A percentile compares a stretch with the other conserved stretches of the same genome.
These are phyloP conservation scores for Chlorops oryzae DNA, from an alignment of 1,140 invertebrate species.

Conservation along the genomic window DNA sequence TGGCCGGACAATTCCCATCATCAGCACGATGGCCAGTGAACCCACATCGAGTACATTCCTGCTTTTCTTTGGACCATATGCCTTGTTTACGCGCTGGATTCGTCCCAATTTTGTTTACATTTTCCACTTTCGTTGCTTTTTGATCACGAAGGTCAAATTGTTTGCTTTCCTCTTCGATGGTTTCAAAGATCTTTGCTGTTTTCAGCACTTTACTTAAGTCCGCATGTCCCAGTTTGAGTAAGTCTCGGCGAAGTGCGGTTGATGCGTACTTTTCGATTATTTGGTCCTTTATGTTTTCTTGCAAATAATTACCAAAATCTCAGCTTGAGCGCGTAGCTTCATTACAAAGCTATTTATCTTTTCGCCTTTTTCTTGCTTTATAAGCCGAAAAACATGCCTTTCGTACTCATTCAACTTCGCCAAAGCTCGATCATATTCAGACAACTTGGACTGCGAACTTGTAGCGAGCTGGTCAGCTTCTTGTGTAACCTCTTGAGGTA, in stretches of 20 bases:
- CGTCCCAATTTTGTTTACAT: not conserved
- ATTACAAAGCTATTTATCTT: not conserved
- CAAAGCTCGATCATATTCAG: not conserved
- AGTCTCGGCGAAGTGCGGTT: not conserved
- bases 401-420: slow-evolving; percentile 4
- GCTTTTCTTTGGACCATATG: not conserved
- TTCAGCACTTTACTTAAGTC: not conserved
- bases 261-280: not conserved
- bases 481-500: not conserved
- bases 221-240: not conserved
- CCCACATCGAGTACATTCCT: not conserved
- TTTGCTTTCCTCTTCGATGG: not conserved
- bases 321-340: not conserved
- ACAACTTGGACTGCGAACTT: not conserved
- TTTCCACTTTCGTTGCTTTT: not conserved
- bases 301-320: slow-evolving; percentile 1
- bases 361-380: slow-evolving; percentile 1
- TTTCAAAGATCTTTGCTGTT: not conserved
- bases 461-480: not conserved
- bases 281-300: slow-evolving; percentile 8
- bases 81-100: not conserved
- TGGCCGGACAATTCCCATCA: not conserved
- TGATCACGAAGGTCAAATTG: not conserved
- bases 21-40: not conserved
- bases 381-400: not conserved